Evolutionary conservation across 2,113 vertebrate genomes (phyloP).

Genomic region (Rhea pennata): DNA sequence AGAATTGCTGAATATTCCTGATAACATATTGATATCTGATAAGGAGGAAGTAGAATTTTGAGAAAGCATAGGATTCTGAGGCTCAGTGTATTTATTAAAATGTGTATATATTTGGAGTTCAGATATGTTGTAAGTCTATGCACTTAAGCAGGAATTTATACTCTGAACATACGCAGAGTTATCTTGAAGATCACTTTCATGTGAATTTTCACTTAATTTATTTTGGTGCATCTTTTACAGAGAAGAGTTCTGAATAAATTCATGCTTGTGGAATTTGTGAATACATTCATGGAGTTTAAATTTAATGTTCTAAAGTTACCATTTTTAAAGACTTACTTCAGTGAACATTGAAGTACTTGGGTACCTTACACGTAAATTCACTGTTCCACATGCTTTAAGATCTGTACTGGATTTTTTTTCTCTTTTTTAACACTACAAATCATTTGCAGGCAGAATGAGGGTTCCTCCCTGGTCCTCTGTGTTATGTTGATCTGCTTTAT

Average conservation of each 20-base stretch:
- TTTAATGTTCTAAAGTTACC: neutral
- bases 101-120: neutral
- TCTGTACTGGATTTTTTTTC: neutral
- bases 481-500: neutral
- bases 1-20: neutral
- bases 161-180: neutral
- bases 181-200: neutral
- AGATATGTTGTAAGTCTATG: neutral
- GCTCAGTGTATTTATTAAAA: neutral
- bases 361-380: neutral
- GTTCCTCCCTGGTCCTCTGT: neutral
- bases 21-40: neutral
- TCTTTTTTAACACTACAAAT: neutral
- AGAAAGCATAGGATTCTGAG: neutral
- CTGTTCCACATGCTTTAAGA: too few relatives aligned
- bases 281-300: neutral
- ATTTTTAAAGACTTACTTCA: neutral
- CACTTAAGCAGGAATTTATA: neutral
- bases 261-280: neutral
- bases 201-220: neutral
- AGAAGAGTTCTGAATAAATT: neutral
- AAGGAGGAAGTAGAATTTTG: neutral
- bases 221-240: neutral
- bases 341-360: neutral
- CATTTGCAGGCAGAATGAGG: neutral